Evolutionary conservation across 1,140 invertebrate species (phyloP).

Genomic region (Aradophagus sp.): DNA sequence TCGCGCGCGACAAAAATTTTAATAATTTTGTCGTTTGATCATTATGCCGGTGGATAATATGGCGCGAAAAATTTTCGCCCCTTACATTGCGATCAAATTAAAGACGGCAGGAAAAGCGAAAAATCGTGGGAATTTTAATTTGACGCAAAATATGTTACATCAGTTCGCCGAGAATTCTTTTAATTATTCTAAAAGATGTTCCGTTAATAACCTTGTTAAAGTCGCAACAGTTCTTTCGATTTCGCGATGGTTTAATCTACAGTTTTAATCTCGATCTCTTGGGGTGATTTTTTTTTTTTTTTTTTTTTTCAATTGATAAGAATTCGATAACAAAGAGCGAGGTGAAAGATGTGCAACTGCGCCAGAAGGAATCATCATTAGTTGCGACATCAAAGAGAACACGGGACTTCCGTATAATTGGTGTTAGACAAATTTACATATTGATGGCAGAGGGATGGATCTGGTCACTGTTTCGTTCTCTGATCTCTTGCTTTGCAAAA

Average conservation of each 20-base stretch:
- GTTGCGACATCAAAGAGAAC: conserved; percentile 71
- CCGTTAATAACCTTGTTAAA: no score
- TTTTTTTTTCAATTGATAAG: no score
- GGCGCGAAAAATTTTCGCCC: conserved; percentile 17
- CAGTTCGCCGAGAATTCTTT: conserved; percentile 24
- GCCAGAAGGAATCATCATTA: conserved; percentile 55
- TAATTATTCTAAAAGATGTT: conserved; percentile 37
- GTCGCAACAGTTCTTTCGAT: no score
- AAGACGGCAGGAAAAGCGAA: conserved; percentile 22
- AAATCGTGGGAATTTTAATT: conserved; percentile 48
- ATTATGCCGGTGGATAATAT: no score
- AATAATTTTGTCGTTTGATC: no score
- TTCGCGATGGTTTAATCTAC: no score
- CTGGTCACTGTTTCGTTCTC: conserved; percentile 61
- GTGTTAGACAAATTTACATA: conserved; percentile 74
- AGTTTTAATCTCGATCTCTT: background rate
- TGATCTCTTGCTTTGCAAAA: conserved; percentile 61
- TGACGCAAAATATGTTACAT: conserved; percentile 25
- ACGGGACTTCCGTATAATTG: conserved; percentile 74
- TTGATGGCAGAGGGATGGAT: conserved; percentile 70
- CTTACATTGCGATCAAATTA: conserved; percentile 42
- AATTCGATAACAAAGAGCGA: no score
- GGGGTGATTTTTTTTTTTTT: background rate
- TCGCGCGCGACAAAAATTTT: no score
- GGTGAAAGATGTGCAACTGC: conserved; percentile 14